Percentiles rank a stretch among this genome's conserved stretches.
Conservation (phyloP, 2,888 invertebrate genomes). For the Eucera pruinosa region DNA sequence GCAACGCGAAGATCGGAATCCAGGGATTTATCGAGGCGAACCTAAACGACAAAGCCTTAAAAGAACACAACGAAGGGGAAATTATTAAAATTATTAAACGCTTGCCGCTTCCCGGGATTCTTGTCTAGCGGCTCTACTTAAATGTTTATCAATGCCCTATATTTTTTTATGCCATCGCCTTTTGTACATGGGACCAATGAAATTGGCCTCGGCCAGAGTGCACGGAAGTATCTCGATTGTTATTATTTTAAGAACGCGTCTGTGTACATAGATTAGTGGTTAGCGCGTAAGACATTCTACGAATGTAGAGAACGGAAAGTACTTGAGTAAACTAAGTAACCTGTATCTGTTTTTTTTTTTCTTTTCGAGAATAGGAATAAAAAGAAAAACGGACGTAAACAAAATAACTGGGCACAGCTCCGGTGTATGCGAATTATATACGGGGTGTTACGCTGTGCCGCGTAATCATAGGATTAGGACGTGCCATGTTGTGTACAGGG, state of each 20-base stretch:
- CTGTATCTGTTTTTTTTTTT: slow-evolving; percentile 46
- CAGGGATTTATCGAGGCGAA: slow-evolving; percentile 4
- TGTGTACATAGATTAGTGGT: slow-evolving; percentile 74
- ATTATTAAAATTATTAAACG: background rate
- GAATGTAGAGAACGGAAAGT: slow-evolving; percentile 71
- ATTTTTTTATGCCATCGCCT: slow-evolving; percentile 68
- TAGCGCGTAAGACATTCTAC: slow-evolving; percentile 65
- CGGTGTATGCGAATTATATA: slow-evolving; percentile 35
- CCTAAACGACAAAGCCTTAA: background rate
- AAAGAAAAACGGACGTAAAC: slow-evolving; percentile 2
- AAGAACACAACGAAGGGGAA: background rate
- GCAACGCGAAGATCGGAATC: slow-evolving; percentile 29
- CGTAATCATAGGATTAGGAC: slow-evolving; percentile 79
- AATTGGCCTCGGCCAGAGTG: slow-evolving; percentile 74
- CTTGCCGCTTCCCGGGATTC: slow-evolving; percentile 4
- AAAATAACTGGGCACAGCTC: slow-evolving; percentile 28
- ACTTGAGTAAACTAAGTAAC: slow-evolving; percentile 73
- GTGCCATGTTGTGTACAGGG: slow-evolving; percentile 84
- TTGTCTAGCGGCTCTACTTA: slow-evolving; percentile 56
- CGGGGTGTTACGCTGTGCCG: slow-evolving; percentile 32
- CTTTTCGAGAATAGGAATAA: background rate
- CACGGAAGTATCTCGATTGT: slow-evolving; percentile 68
- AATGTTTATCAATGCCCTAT: slow-evolving; percentile 35
- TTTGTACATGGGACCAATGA: slow-evolving; percentile 73
- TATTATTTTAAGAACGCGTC: slow-evolving; percentile 62